phyloP scores from a whole-genome alignment of 2,888 invertebrate species.

The Andrena marginata region DNA sequence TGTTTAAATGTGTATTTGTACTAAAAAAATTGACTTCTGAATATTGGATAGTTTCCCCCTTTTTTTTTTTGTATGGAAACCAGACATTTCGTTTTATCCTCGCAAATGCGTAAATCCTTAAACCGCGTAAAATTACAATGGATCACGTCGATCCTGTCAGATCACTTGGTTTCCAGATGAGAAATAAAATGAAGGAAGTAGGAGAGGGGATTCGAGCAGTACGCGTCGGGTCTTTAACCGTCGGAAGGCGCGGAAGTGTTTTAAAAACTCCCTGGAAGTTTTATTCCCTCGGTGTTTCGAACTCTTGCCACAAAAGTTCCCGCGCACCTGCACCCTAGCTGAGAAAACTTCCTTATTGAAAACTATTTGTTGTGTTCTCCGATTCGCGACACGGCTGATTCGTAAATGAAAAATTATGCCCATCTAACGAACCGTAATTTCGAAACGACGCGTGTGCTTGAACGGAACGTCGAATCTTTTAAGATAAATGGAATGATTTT shows the following conservation, averaged over 20 bases:
- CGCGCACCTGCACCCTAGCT: conserved; percentile 65
- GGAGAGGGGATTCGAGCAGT: conserved; percentile 26
- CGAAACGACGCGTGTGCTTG: not conserved
- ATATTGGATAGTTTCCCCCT: too few species aligned
- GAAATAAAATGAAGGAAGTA: not conserved
- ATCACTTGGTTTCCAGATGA: not conserved
- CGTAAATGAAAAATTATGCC: conserved; percentile 58
- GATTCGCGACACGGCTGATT: conserved; percentile 47
- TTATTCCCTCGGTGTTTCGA: conserved; percentile 67
- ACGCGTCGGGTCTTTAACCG: conserved; percentile 67
- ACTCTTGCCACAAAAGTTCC: conserved; percentile 62
- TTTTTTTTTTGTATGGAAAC: too few species aligned
- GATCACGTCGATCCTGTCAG: not conserved
- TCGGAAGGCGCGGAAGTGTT: conserved; percentile 70
- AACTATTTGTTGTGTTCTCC: conserved; percentile 70
- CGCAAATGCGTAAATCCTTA: not conserved
- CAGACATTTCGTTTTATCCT: not conserved
- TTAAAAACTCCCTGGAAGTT: conserved; percentile 66
- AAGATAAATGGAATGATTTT: too few species aligned
- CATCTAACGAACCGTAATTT: conserved; percentile 37
- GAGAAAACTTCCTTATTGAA: conserved; percentile 72
- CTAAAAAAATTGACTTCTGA: too few species aligned
- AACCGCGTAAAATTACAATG: conserved; percentile 22
- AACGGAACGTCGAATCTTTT: not conserved
- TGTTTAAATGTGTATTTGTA: too few species aligned